Evolutionary conservation across 2,113 vertebrate genomes (phyloP), one percentile per base, ranked within the genome.

Genomic region (Sterna hirundo): DNA sequence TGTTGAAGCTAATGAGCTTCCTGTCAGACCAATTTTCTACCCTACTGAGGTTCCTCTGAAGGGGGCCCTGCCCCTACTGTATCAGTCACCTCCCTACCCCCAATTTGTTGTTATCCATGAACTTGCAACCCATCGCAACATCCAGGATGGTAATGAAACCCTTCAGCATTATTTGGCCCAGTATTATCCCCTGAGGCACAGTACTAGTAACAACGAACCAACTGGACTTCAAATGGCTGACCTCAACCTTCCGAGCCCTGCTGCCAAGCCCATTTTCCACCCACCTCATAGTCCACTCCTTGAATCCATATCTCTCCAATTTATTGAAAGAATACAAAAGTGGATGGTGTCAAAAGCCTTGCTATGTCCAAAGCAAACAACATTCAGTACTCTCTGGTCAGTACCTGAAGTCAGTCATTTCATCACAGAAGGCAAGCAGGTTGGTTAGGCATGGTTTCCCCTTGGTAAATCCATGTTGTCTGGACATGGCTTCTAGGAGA

Each of bases 141-240:
- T 20, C 40, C 40, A 55, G n/a, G 30, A 20, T 54, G 58, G 34
- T 51, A 30, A 18, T 5, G 20, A 88, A 72, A 40, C 38, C 34
- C 29, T 78, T 71, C 29, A 65, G 52, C 12, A 5, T 23, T 61
- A 36, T 36, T 71, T 68, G 16, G 16, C 10, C 32, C 60, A 23
- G 60, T 42, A 13, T 29, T 79, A 68, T 55, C 54, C 38, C 66
- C 19, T 44, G 38, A 44, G 49, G 38, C 34, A 42, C 1, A 13
- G 42, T 51, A 38, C 47, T 20, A 38, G 29, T 51, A 54, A 23
- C 60, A 66, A 22, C 36, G 72, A 77, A 42, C 30, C 29, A 20
- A 11, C 11, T 1, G 1, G 18, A 69, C 75, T n/a, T 38, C 47
- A 20, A 60, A n/a, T 0, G 0, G 42, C 78, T 57, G 70, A 61